Evolutionary conservation across 2,888 invertebrate species (phyloP), one percentile per base, ranked within the genome.

Genomic region (Anthrax anthrax): DNA sequence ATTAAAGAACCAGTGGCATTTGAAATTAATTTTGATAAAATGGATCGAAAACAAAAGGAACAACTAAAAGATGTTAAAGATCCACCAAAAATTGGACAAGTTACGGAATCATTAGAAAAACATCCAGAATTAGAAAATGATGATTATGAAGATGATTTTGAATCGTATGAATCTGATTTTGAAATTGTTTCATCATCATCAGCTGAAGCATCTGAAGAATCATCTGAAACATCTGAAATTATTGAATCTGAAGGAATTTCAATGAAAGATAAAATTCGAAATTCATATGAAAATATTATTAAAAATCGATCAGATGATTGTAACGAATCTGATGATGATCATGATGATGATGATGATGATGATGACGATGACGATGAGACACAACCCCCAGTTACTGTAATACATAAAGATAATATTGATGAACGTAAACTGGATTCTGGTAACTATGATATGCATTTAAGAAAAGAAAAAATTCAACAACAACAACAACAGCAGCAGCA

Each of bases 401-500:
- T 65, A 43, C 64, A 60, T n/a, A 54, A 58, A 1, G 62, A 63
- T 18, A 65, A 57, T 16, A 74, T 74, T 46, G 66, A 70, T 42
- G 76, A 77, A 48, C 64, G 67, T 37, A 74, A 75, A 61, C 55
- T 77, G 43, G 77, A 77, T 58, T 77, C 77, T 0, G 77, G 77
- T 1, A 73, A 71, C 56, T 77, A 73, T 56, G 77, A 77, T 38
- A 58, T 77, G 52, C 65, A 60, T 42, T 54, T 51, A 3, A 57
- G 55, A 0, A 55, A 52, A 14, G 54, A 55, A 18, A 50, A 48
- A 37, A 14, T 47, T 1, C 55, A 52, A 40, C 37, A 32, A 13
- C 10, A 27, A n/a, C 39, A 44, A 34, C 18, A 39, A 16, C 41
- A 40, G 37, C 45, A 16, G 37, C 39, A 48, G 27, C 44, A 39